Percentiles rank a stretch among this genome's conserved stretches.
phyloP scores from a whole-genome alignment of 1,140 invertebrate genomes.

The Drosophila cardini region DNA sequence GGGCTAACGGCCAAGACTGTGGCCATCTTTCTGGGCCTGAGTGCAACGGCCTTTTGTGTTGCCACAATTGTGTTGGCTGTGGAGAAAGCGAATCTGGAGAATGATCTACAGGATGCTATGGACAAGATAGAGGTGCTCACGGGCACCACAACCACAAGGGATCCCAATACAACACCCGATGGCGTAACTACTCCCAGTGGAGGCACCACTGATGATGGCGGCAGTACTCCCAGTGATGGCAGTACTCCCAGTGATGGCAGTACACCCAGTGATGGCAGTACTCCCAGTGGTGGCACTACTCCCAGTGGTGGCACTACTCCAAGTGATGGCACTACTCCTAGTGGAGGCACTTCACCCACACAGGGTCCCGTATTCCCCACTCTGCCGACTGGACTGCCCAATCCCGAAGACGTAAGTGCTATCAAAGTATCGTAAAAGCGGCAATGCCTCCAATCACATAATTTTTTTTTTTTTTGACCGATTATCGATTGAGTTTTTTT shows the following conservation, averaged over 20 bases:
- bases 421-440: constrained; percentile 58
- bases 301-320: constrained; percentile 11
- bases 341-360: constrained; percentile 4
- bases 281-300: constrained; percentile 16
- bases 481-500: constrained; percentile 49
- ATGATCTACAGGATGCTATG: constrained; percentile 74
- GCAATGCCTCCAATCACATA: constrained; percentile 56
- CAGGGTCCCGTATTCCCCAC: constrained; percentile 69
- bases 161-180: constrained; percentile 24
- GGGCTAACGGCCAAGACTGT: constrained; percentile 73
- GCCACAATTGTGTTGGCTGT: constrained; percentile 85
- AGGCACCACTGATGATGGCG: constrained; percentile 5
- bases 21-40: constrained; percentile 73
- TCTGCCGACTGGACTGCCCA: constrained; percentile 71
- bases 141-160: constrained; percentile 47
- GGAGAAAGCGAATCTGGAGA: constrained; percentile 67
- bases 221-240: constrained; percentile 25
- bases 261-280: constrained; percentile 25
- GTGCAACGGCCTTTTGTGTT: constrained; percentile 83
- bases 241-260: constrained; percentile 13
- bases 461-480: constrained; percentile 11
- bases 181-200: background rate
- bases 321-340: background rate
- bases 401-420: constrained; percentile 70
- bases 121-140: constrained; percentile 70